Evolutionary conservation across 2,888 invertebrate genomes (phyloP), one percentile per base, ranked within the genome.

Genomic region (Athetis lepigone): DNA sequence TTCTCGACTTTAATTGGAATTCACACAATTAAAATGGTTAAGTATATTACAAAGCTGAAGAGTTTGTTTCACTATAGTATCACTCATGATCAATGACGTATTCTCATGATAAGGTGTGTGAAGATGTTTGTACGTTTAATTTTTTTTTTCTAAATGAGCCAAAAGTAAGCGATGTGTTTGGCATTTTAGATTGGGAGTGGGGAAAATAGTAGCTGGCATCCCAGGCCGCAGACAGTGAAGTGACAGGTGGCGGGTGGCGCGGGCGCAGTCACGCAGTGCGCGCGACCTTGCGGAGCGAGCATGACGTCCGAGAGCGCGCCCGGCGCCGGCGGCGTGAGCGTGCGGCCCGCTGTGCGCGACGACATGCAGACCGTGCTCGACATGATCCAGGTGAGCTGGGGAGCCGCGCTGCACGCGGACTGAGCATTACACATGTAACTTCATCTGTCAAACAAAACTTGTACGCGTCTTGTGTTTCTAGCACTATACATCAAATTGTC

Each of bases 371-470:
- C 62, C 60, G 70, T 92, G 8, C 84, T 82, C 51, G 71, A 81
- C 27, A 84, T 92, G 87, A 92, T 92, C 70, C 85, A 87, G 63
- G 92, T 92, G 77, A 86, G 90, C 16, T n/a, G 16, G 19, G 25
- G 6, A 36, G 0, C 8, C 11, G 6, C n/a, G 6, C 16, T 8
- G 5, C 21, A n/a, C n/a, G n/a, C n/a, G n/a, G n/a, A n/a, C n/a
- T n/a, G n/a, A n/a, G n/a, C n/a, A n/a, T n/a, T n/a, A n/a, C n/a
- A n/a, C n/a, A n/a, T n/a, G n/a, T n/a, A n/a, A n/a, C n/a, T n/a
- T n/a, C n/a, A n/a, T n/a, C n/a, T n/a, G n/a, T n/a, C n/a, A n/a
- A n/a, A n/a, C 45, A 29, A 18, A 52, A 52, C 52, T 62, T 33
- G 40, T 27, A 62, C 51, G 51, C 42, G 18, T 33, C 1, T 25